phyloP scores from a whole-genome alignment of 2,888 invertebrate genomes.

The Drosophila mulleri region DNA sequence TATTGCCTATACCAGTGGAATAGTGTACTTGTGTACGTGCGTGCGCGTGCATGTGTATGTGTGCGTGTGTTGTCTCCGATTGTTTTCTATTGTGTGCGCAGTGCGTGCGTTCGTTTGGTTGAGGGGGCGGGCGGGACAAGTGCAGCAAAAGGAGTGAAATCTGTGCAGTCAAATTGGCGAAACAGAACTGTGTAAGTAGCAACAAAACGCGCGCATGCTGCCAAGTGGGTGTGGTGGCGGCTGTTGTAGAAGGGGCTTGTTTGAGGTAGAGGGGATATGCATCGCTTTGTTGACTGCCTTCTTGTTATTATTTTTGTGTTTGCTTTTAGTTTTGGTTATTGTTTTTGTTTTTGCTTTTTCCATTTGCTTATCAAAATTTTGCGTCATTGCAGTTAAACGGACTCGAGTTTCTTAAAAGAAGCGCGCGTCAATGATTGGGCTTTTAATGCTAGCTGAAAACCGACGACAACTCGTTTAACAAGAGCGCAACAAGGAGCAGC shows the following conservation, averaged over 20 bases:
- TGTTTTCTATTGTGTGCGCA: conserved; percentile 42
- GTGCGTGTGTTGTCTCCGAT: conserved; percentile 34
- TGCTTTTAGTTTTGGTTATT: conserved; percentile 1
- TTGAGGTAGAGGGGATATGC: not conserved
- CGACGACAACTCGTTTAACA: conserved; percentile 40
- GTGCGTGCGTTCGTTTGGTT: conserved; percentile 27
- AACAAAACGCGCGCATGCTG: conserved; percentile 21
- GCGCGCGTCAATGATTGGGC: conserved; percentile 38
- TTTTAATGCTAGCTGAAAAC: conserved; percentile 48
- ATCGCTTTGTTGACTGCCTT: conserved; percentile 1
- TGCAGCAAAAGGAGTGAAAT: conserved; percentile 44
- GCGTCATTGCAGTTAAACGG: conserved; percentile 21
- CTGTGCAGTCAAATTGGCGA: conserved; percentile 32
- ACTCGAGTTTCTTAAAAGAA: conserved; percentile 26
- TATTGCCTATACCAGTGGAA: conserved; percentile 19
- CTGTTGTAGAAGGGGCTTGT: not conserved
- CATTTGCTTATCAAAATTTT: conserved; percentile 8
- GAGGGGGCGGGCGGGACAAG: conserved; percentile 49
- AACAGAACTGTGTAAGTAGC: conserved; percentile 48
- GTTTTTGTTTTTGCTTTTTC: not conserved
- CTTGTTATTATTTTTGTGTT: conserved; percentile 6
- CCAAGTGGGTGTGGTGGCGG: conserved; percentile 30
- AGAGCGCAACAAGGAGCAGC: conserved; percentile 18
- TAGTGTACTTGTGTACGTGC: conserved; percentile 21
- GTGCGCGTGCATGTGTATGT: conserved; percentile 1